Base-by-base conservation (phyloP, 2,797 vertebrate genomes). In the Myotis vivesi region DNA sequence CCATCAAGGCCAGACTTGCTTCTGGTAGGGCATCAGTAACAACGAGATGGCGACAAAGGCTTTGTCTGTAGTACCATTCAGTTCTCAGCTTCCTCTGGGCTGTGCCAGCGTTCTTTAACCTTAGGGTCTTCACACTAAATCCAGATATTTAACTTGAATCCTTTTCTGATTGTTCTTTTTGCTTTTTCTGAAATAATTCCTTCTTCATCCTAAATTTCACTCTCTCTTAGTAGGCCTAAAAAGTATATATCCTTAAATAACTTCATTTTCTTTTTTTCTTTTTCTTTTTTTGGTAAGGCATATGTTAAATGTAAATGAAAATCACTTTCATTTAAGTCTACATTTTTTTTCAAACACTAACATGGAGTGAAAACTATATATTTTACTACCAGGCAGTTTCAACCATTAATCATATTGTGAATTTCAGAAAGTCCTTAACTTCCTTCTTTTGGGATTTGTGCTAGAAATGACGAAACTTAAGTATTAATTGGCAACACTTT, bases 341-440 rank as follows among this genome's bases (percentile, higher is more conserved):
- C 36, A 46, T 46, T 62, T 94, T n/a, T n/a, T 95, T 72, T 75
- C 84, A 81, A 95, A 94, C n/a, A 81, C 73, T 38, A 94, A 80
- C 38, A 90, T 62, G 36, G 46, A 46, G 20, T 41, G 9, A 66
- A 92, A 88, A 59, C 19, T 92, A 19, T 46, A 8, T 83, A 30
- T 87, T 80, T 94, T 59, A 83, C 68, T 71, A 86, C 11, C 7
- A 44, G 8, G 64, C 38, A 53, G 57, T 88, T 92, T 88, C 71
- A 66, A 80, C 16, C 13, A 85, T 77, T 33, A 57, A 66, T 91
- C 71, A 55, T n/a, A 77, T 5, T 79, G 6, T 46, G 25, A 44
- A 53, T 89, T 89, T 59, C 69, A 79, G 38, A 91, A 79, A 55
- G 2, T 46, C 6, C 16, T 96, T 88, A 36, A 62, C 36, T 17